Evolutionary conservation across 1,140 invertebrate species (phyloP), one percentile per base, ranked within the genome.

Genomic region (Paralvinella palmiformis): DNA sequence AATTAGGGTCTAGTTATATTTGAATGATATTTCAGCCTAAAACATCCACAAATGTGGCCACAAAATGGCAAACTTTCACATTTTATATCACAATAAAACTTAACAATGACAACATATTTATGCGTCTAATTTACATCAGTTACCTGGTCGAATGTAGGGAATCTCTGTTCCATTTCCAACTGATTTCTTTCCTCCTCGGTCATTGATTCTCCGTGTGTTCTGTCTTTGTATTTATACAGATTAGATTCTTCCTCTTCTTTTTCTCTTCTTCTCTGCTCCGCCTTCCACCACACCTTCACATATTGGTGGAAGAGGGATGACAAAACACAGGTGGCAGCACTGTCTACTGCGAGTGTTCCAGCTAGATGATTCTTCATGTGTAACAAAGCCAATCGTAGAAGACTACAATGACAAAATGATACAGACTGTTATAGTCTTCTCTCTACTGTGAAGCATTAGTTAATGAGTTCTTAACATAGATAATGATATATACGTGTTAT

Each of bases 171-270:
- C 10, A 95, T 85, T 71, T 93, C 90, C 29, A 83, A 73, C 45
- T 86, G 79, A 0, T 87, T 85, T 63, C 86, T 84, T 66, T 90
- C 86, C 48, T 94, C 91, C 66, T 94, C 91, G 5, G 87, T 85
- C 53, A 78, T 69, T 58, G 79, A 75, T 62, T 75, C 75, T 4
- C 76, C 78, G 50, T 76, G 70, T 44, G 63, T 66, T 61, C 72
- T 66, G 27, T 71, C 78, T 82, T 89, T 92, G 33, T 87, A 90
- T 7, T 89, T 91, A 31, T 87, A 90, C 10, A 96, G 75, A 70
- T 86, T 88, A 55, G 91, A 88, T 60, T 91, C 86, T 69, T 91
- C 88, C 36, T 84, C 82, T 66, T 89, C 85, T 67, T 86, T 85
- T 67, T 83, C 82, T 67, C 87, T 84, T 27, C 85, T 84, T 50